Conservation (phyloP, 2,113 vertebrate genomes). For the Brachyhypopomus gauderio region DNA sequence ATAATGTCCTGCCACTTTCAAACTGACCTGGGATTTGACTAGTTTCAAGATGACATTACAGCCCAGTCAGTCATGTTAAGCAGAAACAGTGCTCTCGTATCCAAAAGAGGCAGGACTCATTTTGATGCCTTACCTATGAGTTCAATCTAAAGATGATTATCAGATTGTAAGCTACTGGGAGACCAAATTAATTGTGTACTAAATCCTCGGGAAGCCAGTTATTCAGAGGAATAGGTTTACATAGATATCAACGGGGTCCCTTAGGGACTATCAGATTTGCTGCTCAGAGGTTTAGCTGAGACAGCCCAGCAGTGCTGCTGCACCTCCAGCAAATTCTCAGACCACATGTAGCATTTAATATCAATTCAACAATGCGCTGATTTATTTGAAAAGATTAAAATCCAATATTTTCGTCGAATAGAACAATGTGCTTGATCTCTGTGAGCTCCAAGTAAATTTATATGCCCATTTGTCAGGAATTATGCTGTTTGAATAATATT, state of each 20-base stretch:
- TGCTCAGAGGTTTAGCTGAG: slow-evolving; percentile 9
- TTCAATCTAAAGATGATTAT: slow-evolving; percentile 8
- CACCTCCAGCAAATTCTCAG: not conserved
- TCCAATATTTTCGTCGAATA: not conserved
- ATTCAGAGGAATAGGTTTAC: slow-evolving; percentile 3
- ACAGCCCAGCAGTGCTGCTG: not conserved
- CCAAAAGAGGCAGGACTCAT: not conserved
- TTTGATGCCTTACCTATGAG: slow-evolving; percentile 19
- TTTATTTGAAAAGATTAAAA: not conserved
- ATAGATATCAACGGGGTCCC: not conserved
- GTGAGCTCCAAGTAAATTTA: not conserved
- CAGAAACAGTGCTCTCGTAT: not conserved
- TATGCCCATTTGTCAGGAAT: not conserved
- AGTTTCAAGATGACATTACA: slow-evolving; percentile 23
- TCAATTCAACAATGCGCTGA: not conserved
- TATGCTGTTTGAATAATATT: not conserved
- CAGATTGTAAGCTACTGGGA: slow-evolving; percentile 5
- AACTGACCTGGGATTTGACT: slow-evolving; percentile 17
- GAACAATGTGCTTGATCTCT: not conserved
- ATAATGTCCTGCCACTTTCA: not conserved
- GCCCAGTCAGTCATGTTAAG: not conserved
- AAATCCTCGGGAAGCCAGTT: not conserved
- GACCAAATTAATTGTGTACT: slow-evolving; percentile 17
- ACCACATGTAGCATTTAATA: not conserved
- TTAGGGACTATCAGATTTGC: slow-evolving; percentile 15